Conservation (phyloP, 2,113 vertebrate species). For the Brachypteracias leptosomus region DNA sequence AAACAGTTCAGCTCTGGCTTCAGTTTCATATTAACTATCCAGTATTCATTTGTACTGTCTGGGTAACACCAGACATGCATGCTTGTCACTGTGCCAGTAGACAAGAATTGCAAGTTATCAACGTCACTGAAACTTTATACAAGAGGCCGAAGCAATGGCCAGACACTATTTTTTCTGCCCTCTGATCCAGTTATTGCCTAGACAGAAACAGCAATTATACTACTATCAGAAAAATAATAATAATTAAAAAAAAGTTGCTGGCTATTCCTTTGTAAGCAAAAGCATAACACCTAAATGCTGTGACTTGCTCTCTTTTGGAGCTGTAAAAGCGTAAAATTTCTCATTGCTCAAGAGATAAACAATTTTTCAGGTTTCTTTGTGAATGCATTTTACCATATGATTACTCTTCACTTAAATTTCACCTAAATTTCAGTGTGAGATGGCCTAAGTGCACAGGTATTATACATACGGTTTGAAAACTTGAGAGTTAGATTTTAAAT, state of each 20-base stretch:
- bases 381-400: not conserved
- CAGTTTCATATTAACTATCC: not conserved
- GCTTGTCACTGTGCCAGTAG: not conserved
- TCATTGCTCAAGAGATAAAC: not conserved
- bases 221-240: not conserved
- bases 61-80: not conserved
- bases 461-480: not conserved
- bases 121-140: not conserved
- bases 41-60: not conserved
- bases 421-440: not conserved
- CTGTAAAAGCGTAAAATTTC: not conserved
- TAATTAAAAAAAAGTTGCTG: not conserved
- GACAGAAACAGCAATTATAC: not conserved
- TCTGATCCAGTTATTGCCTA: not conserved
- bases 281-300: not conserved
- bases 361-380: not conserved
- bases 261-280: not conserved
- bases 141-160: not conserved
- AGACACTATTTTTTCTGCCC: not conserved
- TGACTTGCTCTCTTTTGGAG: not conserved
- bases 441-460: not conserved
- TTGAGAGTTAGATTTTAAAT: not conserved
- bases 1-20: conserved; percentile 33
- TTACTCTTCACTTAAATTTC: not conserved
- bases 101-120: conserved; percentile 6